Percentiles rank a stretch among this genome's conserved stretches.
These are phyloP conservation scores for Cotesia vestalis DNA, from an alignment of 1,140 invertebrate genomes.

Conservation along the genomic window DNA sequence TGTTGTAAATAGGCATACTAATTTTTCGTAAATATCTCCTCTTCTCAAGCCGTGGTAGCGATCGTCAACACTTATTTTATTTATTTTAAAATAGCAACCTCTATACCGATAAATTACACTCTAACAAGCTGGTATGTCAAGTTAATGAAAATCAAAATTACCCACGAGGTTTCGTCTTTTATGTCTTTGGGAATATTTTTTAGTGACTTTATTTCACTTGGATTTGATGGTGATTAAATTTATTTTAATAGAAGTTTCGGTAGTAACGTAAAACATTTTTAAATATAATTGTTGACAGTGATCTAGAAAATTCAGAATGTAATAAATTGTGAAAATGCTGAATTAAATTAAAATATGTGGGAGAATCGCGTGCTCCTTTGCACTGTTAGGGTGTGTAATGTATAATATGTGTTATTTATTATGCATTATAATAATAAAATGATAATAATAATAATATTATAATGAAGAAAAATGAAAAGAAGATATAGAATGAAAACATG, in stretches of 20 bases:
- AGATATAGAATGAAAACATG: not conserved
- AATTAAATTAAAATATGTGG: slow-evolving; percentile 10
- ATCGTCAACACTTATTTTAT: not conserved
- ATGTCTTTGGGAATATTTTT: slow-evolving; percentile 8
- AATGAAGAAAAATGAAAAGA: slow-evolving; percentile 9
- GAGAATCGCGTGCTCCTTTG: slow-evolving; percentile 17
- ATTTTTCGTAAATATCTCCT: too few relatives aligned
- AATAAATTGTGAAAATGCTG: not conserved
- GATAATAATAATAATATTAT: not conserved
- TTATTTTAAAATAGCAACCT: not conserved
- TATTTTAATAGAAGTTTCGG: too few relatives aligned
- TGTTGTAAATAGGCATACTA: too few relatives aligned
- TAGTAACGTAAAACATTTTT: too few relatives aligned
- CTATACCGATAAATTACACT: slow-evolving; percentile 22
- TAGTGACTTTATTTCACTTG: not conserved
- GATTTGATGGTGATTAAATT: too few relatives aligned
- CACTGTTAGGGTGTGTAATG: not conserved
- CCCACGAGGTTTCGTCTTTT: slow-evolving; percentile 5
- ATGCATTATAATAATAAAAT: too few relatives aligned
- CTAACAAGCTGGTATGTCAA: slow-evolving; percentile 3
- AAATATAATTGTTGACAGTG: too few relatives aligned
- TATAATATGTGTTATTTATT: too few relatives aligned
- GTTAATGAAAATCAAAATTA: slow-evolving; percentile 18
- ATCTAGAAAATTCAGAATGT: not conserved
- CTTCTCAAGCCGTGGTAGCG: too few relatives aligned